phyloP scores from a whole-genome alignment of 2,113 vertebrate genomes.

The Merops nubicus region DNA sequence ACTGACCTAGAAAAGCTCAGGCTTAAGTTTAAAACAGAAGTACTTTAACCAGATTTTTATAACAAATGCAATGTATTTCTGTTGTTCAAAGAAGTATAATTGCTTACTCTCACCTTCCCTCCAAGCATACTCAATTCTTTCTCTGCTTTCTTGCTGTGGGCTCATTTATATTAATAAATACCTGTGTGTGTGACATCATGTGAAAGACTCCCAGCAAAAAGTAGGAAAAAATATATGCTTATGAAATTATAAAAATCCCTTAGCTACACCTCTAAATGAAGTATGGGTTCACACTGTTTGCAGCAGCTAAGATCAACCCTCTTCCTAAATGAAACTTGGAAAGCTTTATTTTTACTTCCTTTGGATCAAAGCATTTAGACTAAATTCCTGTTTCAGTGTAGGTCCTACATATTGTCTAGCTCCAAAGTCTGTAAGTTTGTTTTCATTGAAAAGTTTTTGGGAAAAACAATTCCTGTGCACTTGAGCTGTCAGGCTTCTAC shows the following conservation, averaged over 20 bases:
- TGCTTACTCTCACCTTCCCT: neutral
- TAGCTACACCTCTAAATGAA: neutral
- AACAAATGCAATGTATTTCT: neutral
- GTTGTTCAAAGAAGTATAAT: neutral
- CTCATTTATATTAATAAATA: neutral
- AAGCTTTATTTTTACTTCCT: neutral
- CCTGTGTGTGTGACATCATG: neutral
- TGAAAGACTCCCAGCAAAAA: neutral
- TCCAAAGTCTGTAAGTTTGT: neutral
- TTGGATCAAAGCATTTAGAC: neutral
- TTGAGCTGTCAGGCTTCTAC: neutral
- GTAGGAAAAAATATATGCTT: neutral
- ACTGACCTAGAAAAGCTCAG: neutral
- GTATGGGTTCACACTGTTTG: neutral
- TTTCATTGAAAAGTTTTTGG: neutral
- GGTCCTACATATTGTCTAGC: neutral
- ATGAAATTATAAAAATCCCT: neutral
- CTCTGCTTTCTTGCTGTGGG: neutral
- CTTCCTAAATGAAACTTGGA: neutral
- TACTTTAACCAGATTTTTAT: neutral
- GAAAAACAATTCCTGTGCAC: neutral
- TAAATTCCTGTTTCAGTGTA: neutral
- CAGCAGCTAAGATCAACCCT: neutral
- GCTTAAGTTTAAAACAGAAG: neutral
- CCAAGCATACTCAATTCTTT: neutral